Percentiles rank a stretch among this genome's conserved stretches.
Conservation (phyloP, 2,888 invertebrate genomes). For the Eumerus sabulonum region DNA sequence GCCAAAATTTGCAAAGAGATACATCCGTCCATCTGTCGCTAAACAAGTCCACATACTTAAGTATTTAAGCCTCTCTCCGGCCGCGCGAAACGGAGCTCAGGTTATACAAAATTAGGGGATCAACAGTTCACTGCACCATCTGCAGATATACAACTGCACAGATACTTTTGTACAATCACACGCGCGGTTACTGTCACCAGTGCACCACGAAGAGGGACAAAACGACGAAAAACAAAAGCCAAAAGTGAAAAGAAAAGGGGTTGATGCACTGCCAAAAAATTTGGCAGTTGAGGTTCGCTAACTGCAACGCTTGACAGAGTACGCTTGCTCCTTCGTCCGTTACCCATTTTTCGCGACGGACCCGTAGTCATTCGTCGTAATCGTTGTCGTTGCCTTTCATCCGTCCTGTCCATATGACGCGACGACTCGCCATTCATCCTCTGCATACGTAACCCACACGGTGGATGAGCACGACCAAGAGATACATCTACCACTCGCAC, state of each 20-base stretch:
- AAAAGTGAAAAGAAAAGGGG: background rate
- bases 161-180: constrained; percentile 23
- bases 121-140: constrained; percentile 7
- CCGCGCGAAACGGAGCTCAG: background rate
- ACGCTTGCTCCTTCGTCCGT: constrained; percentile 8
- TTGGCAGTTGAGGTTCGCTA: constrained; percentile 30
- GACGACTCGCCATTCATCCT: constrained; percentile 37
- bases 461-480: constrained; percentile 4
- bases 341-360: background rate
- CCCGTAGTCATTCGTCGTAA: too few species aligned
- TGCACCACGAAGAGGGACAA: constrained; percentile 15
- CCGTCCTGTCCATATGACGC: constrained; percentile 14
- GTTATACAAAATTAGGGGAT: constrained; percentile 55
- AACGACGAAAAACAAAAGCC: too few species aligned
- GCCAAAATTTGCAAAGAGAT: too few species aligned
- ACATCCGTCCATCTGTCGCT: too few species aligned
- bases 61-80: background rate
- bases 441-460: constrained; percentile 35
- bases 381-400: constrained; percentile 20
- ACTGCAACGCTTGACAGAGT: constrained; percentile 34
- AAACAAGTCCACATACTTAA: too few species aligned
- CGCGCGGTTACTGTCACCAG: constrained; percentile 56
- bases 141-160: constrained; percentile 1
- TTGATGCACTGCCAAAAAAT: constrained; percentile 64
- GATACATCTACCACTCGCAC: background rate